Base-by-base conservation (phyloP, 2,113 vertebrate species). In the Passer domesticus region DNA sequence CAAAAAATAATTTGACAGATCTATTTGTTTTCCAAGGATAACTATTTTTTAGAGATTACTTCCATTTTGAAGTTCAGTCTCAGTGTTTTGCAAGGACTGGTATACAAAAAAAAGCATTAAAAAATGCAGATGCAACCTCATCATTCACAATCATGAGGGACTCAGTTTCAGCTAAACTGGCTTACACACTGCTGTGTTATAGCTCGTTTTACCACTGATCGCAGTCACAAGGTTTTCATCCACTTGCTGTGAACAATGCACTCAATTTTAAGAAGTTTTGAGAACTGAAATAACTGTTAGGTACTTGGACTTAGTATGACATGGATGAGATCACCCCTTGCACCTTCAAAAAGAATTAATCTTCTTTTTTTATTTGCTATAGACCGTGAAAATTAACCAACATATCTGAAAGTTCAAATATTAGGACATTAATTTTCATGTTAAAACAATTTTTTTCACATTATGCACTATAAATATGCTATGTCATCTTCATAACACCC, bases 371-470 rank as follows among this genome's bases (percentile, higher is more conserved):
- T 64, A 59, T 94, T 94, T 94, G 86, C 59, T 92, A 76, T 4
- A 92, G 73, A 89, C 69, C 9, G 0, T 86, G 50, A 95, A 95
- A 90, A 94, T 95, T 77, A 94, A 95, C 84, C 49, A 96, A 37
- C 24, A 47, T 24, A 96, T 75, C 73, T 56, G 27, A 68, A 96
- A 97, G 93, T 96, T 97, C 89, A 96, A 96, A 95, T 91, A 91
- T 96, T 95, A 95, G 94, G 59, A 75, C 87, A 91, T 75, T 84
- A 92, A 94, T 90, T 96, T 88, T 77, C 89, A 94, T 74, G 88
- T 95, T 84, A 83, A 92, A 96, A 86, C 0, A 0, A 62, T 89
- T 79, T 85, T 77, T 94, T 91, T 75, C 77, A 68, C 66, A 86
- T 90, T 91, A 87, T 66, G 41, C 69, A 75, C 39, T 60, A 87